Base-by-base conservation (phyloP, 2,888 invertebrate species). In the Diaperis boleti region DNA sequence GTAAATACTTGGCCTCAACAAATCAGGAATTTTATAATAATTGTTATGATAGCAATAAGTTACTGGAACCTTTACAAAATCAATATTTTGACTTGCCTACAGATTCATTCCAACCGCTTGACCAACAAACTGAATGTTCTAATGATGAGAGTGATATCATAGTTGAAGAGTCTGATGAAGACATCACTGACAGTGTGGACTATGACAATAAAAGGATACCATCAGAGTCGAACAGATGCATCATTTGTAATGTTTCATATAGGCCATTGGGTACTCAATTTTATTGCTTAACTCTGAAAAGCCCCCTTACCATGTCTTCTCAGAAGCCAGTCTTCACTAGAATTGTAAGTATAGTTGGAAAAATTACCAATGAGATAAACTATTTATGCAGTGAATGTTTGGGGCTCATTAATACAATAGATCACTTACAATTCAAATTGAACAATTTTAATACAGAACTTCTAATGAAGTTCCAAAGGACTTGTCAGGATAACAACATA, bases 121-220 rank as follows among this genome's bases (percentile, higher is more conserved):
- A 76, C 31, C 74, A 76, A 60, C 72, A 73, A 63, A 73, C 69
- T 4, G 78, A 79, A 62, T 71, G 66, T 41, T 76, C 78, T n/a
- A 79, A 78, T 64, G 78, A 76, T 29, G 79, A 77, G 62, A 81
- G 81, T 68, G 81, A 81, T 65, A 81, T 81, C 18, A 74, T 81
- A 55, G 81, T 81, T 6, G 81, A 81, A 73, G 81, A 81, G 64
- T 78, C 79, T 0, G 79, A 79, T 57, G 79, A 78, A 5, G 79
- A 78, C 49, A 63, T 72, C 33, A 74, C 73, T 3, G 76, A 77
- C 59, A 73, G 69, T 31, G 74, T 75, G 60, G 77, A 76, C 42
- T 74, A 75, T 62, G 68, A 71, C 18, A 74, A 74, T 7, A 71
- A 67, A 42, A 64, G 55, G 74, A 3, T 47, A 1, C 59, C 55